A percentile compares a stretch with the other conserved stretches of the same genome.
Conservation (phyloP, 2,797 vertebrate species). For the Spinibarbus caldwelli region DNA sequence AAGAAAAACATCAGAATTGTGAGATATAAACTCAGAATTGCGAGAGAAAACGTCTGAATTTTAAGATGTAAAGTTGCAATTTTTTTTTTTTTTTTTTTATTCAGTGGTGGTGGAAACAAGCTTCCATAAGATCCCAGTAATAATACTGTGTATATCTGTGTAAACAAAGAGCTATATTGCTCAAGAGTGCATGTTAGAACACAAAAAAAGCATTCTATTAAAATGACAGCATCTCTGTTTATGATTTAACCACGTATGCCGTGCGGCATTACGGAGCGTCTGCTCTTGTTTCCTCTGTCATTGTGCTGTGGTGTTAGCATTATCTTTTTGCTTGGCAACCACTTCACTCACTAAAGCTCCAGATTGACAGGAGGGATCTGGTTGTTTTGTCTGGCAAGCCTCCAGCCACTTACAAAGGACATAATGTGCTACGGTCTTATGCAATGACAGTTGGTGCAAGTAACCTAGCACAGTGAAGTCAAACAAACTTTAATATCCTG, state of each 20-base stretch:
- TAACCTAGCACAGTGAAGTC: neutral
- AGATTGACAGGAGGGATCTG: constrained; percentile 63
- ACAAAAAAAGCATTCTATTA: neutral
- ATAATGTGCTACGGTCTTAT: constrained; percentile 53
- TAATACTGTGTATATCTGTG: neutral
- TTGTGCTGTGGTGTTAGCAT: constrained; percentile 40
- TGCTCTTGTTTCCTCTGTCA: constrained; percentile 41
- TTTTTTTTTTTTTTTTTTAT: neutral
- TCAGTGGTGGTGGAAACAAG: neutral
- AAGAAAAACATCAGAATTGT: neutral
- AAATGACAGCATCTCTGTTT: constrained; percentile 4
- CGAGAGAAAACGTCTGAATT: too few species aligned
- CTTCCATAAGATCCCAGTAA: neutral
- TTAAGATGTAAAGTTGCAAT: neutral
- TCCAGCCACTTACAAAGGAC: constrained; percentile 54
- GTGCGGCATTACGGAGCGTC: neutral
- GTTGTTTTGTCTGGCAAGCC: constrained; percentile 59
- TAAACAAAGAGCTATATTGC: neutral
- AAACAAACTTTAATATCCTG: neutral
- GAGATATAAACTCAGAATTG: neutral
- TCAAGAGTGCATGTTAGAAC: constrained; percentile 18
- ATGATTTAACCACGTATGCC: neutral
- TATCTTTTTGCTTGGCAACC: constrained; percentile 57
- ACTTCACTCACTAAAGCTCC: constrained; percentile 47
- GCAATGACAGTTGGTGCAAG: constrained; percentile 19